Evolutionary conservation across 2,888 invertebrate genomes (phyloP).

Genomic region (Rugalucina vietnamica): DNA sequence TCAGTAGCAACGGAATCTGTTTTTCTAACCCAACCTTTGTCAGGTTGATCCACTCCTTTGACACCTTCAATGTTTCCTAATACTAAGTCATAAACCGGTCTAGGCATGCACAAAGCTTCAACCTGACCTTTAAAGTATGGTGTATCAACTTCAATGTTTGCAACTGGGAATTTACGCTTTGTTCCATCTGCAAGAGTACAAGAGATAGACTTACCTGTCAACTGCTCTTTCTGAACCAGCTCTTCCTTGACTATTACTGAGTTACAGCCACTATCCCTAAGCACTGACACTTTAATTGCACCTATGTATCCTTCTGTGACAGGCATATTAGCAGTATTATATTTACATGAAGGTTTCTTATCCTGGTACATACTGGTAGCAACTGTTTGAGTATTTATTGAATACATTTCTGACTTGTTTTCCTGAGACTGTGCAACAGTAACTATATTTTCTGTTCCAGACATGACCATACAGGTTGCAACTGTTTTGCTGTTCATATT

Average conservation of each 20-base stretch:
- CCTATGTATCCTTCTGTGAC: too few species aligned
- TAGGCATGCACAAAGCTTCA: slow-evolving; percentile 41
- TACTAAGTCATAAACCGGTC: slow-evolving; percentile 43
- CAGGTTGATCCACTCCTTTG: slow-evolving; percentile 27
- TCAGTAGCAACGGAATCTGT: too few species aligned
- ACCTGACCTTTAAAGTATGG: slow-evolving; percentile 41
- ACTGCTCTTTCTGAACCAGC: slow-evolving; percentile 20
- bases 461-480: too few species aligned
- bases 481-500: too few species aligned
- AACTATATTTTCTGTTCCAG: too few species aligned
- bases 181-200: slow-evolving; percentile 52
- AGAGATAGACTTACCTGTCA: slow-evolving; percentile 25
- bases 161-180: slow-evolving; percentile 20
- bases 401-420: too few species aligned
- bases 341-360: too few species aligned
- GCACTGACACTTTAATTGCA: too few species aligned
- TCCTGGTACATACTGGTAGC: too few species aligned
- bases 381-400: too few species aligned
- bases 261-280: slow-evolving; percentile 51
- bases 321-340: too few species aligned
- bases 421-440: too few species aligned
- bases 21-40: slow-evolving; percentile 26
- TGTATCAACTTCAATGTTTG: slow-evolving; percentile 35
- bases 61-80: slow-evolving; percentile 39
- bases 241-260: slow-evolving; percentile 30